Conservation (phyloP, 2,888 invertebrate species). For the Lypha dubia region DNA sequence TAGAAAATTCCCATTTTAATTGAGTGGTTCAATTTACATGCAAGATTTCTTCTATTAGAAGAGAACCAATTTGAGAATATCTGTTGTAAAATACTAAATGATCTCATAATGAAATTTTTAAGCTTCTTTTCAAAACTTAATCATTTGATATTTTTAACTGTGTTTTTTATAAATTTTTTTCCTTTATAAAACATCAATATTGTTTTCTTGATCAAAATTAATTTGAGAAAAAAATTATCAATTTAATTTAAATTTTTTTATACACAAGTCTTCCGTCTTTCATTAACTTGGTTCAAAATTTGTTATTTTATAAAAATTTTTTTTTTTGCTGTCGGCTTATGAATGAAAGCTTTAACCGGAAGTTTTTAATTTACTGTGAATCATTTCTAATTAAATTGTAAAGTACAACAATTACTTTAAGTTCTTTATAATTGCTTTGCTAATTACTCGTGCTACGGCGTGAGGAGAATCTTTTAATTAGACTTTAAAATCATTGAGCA, state of each 20-base stretch:
- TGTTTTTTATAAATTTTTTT: not conserved
- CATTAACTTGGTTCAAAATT: constrained; percentile 1
- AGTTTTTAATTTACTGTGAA: constrained; percentile 46
- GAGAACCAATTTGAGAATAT: not conserved
- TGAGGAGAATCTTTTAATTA: not conserved
- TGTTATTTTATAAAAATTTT: constrained; percentile 4
- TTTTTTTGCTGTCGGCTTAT: not conserved
- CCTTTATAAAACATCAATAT: not conserved
- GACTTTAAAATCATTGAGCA: not conserved
- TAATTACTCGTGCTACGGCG: constrained; percentile 11
- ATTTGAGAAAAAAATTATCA: constrained; percentile 8
- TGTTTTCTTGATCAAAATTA: constrained; percentile 19
- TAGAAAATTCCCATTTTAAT: no score
- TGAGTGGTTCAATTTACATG: no score
- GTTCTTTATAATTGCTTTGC: constrained; percentile 28
- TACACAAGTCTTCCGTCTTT: constrained; percentile 11
- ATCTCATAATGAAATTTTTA: constrained; percentile 16
- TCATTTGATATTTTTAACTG: not conserved
- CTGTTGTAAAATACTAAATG: constrained; percentile 15
- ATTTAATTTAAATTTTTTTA: not conserved
- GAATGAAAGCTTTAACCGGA: constrained; percentile 23
- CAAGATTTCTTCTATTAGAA: no score
- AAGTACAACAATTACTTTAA: constrained; percentile 31
- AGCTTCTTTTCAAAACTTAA: not conserved
- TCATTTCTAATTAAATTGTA: constrained; percentile 31